Conservation (phyloP, 2,797 vertebrate genomes). For the Labeo calbasu region DNA sequence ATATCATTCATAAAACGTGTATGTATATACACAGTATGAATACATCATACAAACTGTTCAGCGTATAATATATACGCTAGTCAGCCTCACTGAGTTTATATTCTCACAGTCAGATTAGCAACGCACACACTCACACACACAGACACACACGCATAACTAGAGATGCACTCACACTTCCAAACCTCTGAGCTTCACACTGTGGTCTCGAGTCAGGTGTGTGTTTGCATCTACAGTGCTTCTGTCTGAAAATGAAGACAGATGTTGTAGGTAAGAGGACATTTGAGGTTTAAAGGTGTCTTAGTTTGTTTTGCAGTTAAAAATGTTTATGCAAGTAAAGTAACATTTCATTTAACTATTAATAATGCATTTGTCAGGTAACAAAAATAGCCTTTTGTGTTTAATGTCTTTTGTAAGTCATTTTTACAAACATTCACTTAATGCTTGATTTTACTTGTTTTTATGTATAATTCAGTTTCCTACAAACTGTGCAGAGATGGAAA, state of each 20-base stretch:
- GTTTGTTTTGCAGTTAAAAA: slow-evolving; percentile 10
- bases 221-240: slow-evolving; percentile 72
- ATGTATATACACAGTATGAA: neutral
- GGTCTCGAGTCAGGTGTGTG: slow-evolving; percentile 57
- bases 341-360: neutral
- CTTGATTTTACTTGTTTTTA: neutral
- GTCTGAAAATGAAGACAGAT: slow-evolving; percentile 80
- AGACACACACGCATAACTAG: slow-evolving; percentile 29
- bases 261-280: slow-evolving; percentile 77
- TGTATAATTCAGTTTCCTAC: neutral
- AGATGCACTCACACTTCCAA: slow-evolving; percentile 32
- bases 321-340: neutral
- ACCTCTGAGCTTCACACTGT: slow-evolving; percentile 35
- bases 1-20: neutral
- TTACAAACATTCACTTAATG: neutral
- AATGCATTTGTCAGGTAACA: neutral
- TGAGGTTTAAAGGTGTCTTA: slow-evolving; percentile 14
- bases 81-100: slow-evolving; percentile 39
- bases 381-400: neutral
- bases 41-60: neutral
- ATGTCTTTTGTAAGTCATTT: neutral
- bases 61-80: slow-evolving; percentile 4
- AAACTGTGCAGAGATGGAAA: slow-evolving; percentile 13
- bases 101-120: slow-evolving; percentile 56
- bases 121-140: slow-evolving; percentile 17